Evolutionary conservation across 2,888 invertebrate species (phyloP).

Genomic region (Xestoiulus laeticollis): DNA sequence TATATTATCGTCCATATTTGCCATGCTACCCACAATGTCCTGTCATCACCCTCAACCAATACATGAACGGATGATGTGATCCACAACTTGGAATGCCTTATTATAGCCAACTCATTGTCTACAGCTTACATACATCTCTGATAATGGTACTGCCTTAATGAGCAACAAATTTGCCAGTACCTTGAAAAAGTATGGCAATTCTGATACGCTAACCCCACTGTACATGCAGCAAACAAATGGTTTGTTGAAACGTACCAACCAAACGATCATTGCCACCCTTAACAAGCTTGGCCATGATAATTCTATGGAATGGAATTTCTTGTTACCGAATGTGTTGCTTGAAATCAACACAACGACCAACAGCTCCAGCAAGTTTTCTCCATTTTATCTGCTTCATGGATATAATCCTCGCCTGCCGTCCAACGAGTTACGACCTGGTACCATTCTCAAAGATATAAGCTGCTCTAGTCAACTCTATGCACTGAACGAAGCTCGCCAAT

Average conservation of each 20-base stretch:
- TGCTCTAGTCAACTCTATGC: neutral
- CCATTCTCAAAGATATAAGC: neutral
- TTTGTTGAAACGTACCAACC: neutral
- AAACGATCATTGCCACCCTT: neutral
- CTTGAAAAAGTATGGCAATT: neutral
- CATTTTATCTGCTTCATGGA: neutral
- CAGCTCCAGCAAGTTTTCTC: neutral
- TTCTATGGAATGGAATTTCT: neutral
- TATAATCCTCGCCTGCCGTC: neutral
- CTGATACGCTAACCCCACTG: neutral
- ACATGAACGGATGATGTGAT: neutral
- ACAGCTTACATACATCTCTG: neutral
- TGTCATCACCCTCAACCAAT: neutral
- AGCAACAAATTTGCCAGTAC: neutral
- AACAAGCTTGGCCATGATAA: neutral
- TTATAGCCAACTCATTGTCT: neutral
- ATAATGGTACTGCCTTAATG: conserved; percentile 36
- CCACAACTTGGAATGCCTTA: neutral
- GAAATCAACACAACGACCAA: neutral
- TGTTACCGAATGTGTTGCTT: neutral
- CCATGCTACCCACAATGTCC: neutral
- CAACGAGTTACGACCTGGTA: neutral
- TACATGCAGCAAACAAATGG: neutral
- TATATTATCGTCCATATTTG: neutral
- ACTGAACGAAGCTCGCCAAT: neutral